phyloP scores from a whole-genome alignment of 2,797 vertebrate species.

The Calcarius lapponicus region DNA sequence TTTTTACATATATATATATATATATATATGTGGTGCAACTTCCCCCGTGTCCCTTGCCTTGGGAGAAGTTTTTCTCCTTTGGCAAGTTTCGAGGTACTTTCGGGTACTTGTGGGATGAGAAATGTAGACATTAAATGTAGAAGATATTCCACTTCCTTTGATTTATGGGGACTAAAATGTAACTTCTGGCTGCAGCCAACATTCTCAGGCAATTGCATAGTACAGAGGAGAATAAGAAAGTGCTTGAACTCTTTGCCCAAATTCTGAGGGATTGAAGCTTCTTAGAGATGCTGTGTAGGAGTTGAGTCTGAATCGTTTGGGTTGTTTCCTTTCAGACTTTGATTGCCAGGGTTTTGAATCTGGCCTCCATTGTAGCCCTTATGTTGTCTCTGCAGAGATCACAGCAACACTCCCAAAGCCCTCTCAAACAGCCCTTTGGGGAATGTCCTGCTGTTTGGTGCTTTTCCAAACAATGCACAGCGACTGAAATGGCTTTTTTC shows the following conservation, averaged over 20 bases:
- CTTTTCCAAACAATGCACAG: not conserved
- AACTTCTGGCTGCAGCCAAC: not conserved
- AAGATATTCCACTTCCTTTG: slow-evolving; percentile 33
- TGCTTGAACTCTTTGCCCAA: not conserved
- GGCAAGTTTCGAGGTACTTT: slow-evolving; percentile 32
- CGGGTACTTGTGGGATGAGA: not conserved
- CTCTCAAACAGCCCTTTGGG: not conserved
- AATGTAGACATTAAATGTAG: not conserved
- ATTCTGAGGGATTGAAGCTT: not conserved
- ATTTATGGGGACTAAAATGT: slow-evolving; percentile 15
- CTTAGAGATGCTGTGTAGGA: not conserved
- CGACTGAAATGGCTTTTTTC: not conserved
- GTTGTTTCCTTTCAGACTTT: not conserved
- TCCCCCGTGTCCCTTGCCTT: not conserved
- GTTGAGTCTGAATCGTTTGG: not conserved
- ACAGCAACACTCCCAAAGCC: not conserved
- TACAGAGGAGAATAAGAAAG: not conserved
- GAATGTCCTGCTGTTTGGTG: not conserved
- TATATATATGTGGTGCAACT: not conserved
- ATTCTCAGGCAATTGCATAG: not conserved
- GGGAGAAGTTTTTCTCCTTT: not conserved
- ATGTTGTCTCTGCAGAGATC: not conserved
- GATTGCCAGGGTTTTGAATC: not conserved
- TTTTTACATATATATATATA: no score
- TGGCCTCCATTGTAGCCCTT: not conserved